These are phyloP conservation scores for Rhynchotus rufescens DNA, from an alignment of 2,797 vertebrate genomes.

Conservation along the genomic window DNA sequence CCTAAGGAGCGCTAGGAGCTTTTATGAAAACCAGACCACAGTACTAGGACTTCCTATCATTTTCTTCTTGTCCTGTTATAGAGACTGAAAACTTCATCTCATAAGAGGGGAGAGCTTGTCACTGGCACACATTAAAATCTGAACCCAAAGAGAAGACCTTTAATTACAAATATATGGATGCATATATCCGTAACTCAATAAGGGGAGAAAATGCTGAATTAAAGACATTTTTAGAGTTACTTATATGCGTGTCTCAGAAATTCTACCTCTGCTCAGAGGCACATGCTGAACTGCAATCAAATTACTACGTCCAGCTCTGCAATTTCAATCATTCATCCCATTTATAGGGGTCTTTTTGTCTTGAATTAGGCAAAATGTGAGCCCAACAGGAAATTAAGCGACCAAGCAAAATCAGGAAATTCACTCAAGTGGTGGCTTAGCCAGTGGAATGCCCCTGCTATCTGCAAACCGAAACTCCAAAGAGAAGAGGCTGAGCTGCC, in stretches of 20 bases:
- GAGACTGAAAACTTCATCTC: conserved; percentile 25
- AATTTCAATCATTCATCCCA: conserved; percentile 59
- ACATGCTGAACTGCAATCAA: conserved; percentile 48
- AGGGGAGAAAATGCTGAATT: conserved; percentile 43
- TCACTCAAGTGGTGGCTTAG: conserved; percentile 65
- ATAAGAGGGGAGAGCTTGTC: conserved; percentile 49
- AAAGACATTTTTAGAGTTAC: conserved; percentile 35
- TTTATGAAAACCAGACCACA: conserved; percentile 36
- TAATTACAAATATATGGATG: conserved; percentile 32
- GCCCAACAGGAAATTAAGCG: conserved; percentile 74
- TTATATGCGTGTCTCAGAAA: conserved; percentile 14
- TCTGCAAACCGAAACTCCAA: conserved; percentile 57
- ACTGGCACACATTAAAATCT: conserved; percentile 35
- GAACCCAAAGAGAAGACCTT: conserved; percentile 17
- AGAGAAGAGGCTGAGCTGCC: conserved; percentile 19
- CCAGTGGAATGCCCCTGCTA: conserved; percentile 52
- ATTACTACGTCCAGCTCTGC: conserved; percentile 57
- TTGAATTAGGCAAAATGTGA: conserved; percentile 72
- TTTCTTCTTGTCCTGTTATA: conserved; percentile 43
- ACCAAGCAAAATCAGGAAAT: conserved; percentile 73
- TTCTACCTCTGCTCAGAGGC: conserved; percentile 44
- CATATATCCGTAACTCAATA: conserved; percentile 46
- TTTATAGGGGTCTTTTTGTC: conserved; percentile 68
- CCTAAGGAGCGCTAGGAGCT: background rate
- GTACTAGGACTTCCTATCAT: conserved; percentile 44